Evolutionary conservation across 2,888 invertebrate genomes (phyloP).

Genomic region (Noctua comes): DNA sequence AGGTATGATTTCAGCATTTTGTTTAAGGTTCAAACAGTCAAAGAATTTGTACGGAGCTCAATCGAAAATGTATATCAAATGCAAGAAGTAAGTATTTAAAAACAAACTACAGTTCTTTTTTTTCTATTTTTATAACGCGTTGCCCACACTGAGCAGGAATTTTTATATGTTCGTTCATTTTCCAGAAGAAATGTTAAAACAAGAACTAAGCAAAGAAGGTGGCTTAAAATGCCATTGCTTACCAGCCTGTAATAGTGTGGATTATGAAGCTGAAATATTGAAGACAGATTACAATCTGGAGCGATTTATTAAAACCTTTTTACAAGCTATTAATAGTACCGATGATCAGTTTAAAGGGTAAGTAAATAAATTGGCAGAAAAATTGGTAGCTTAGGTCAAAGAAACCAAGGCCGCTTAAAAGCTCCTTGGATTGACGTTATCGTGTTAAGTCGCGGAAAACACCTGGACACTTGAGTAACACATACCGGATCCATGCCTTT

Average conservation of each 20-base stretch:
- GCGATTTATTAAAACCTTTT: not conserved
- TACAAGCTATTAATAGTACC: not conserved
- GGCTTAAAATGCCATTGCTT: slow-evolving; percentile 65
- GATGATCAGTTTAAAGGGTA: slow-evolving; percentile 1
- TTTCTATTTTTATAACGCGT: not conserved
- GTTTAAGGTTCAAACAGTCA: slow-evolving; percentile 38
- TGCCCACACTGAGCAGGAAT: not conserved
- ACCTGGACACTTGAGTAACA: no score
- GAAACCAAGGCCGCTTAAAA: not conserved
- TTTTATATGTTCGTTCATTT: not conserved
- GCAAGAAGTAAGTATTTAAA: slow-evolving; percentile 50
- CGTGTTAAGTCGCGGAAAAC: no score
- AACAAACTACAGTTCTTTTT: no score
- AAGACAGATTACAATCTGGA: slow-evolving; percentile 89
- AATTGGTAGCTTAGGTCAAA: not conserved
- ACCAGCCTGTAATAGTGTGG: slow-evolving; percentile 89
- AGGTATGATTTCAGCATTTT: not conserved
- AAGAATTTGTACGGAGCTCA: slow-evolving; percentile 39
- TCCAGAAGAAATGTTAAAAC: slow-evolving; percentile 52
- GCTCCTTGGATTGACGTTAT: not conserved
- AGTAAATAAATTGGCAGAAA: not conserved
- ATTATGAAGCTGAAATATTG: slow-evolving; percentile 92
- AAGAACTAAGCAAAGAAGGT: slow-evolving; percentile 21
- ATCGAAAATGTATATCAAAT: accelerated
- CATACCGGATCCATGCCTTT: not conserved